phyloP scores from a whole-genome alignment of 2,888 invertebrate genomes.

The Chouioia cunea region DNA sequence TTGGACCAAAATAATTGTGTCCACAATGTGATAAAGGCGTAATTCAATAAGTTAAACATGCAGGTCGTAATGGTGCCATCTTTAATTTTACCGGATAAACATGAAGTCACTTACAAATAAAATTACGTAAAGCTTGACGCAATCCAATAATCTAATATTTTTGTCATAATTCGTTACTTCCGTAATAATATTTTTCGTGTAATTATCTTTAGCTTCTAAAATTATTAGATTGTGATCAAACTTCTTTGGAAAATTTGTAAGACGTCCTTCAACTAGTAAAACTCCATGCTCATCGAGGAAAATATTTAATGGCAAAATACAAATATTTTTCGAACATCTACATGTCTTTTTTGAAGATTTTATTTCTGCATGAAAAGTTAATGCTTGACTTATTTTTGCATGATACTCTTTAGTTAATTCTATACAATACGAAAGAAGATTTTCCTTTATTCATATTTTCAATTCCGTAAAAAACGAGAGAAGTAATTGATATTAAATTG shows the following conservation, averaged over 20 bases:
- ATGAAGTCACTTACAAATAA: slow-evolving; percentile 4
- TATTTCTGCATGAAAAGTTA: slow-evolving; percentile 1
- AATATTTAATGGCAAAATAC: neutral
- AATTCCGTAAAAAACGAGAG: too few relatives aligned
- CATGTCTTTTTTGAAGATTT: neutral
- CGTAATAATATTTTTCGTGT: slow-evolving; percentile 38
- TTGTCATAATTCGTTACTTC: slow-evolving; percentile 47
- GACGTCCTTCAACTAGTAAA: slow-evolving; percentile 20
- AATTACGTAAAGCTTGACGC: slow-evolving; percentile 24
- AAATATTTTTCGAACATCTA: slow-evolving; percentile 2
- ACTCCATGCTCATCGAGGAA: slow-evolving; percentile 17
- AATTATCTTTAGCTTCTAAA: slow-evolving; percentile 41
- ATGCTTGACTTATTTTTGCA: slow-evolving; percentile 5
- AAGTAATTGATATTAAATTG: too few relatives aligned
- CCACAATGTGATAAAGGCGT: slow-evolving; percentile 42
- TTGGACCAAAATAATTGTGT: slow-evolving; percentile 48
- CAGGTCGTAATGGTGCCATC: slow-evolving; percentile 40
- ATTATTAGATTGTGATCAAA: slow-evolving; percentile 33
- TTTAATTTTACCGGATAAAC: slow-evolving; percentile 15
- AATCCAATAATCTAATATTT: slow-evolving; percentile 39
- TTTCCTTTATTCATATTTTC: too few relatives aligned
- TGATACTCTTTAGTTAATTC: too few relatives aligned
- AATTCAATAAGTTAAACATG: slow-evolving; percentile 30
- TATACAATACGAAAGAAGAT: too few relatives aligned
- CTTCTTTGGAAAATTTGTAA: neutral